Conservation (phyloP, 23 tunicate genomes). For the Ascidia mentula region DNA sequence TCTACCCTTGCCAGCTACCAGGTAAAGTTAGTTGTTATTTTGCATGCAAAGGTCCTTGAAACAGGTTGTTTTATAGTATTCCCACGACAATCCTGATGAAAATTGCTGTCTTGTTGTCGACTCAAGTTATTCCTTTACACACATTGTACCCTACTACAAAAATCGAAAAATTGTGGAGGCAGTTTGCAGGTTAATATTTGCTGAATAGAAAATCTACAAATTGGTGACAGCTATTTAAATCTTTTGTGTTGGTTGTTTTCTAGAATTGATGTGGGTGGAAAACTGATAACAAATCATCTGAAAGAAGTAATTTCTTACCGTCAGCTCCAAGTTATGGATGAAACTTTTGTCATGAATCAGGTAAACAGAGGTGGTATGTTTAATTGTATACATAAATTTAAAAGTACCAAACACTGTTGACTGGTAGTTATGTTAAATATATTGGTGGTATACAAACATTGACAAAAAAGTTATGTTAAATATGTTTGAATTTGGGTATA, state of each 20-base stretch:
- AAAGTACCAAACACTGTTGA: too few relatives aligned
- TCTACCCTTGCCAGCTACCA: constrained; percentile 65
- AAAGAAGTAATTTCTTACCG: constrained; percentile 94
- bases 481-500: background rate
- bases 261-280: constrained; percentile 99
- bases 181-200: constrained; percentile 47
- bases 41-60: background rate
- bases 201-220: background rate
- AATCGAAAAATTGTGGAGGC: constrained; percentile 63
- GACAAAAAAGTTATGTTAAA: too few relatives aligned
- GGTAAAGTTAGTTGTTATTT: background rate
- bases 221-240: too few relatives aligned
- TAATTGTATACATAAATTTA: background rate
- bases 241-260: background rate
- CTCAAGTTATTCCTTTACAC: constrained; percentile 93
- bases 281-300: constrained; percentile 89
- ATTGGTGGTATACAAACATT: background rate
- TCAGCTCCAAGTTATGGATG: constrained; percentile 99
- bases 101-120: constrained; percentile 92
- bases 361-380: background rate
- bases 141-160: constrained; percentile 90
- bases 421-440: too few relatives aligned
- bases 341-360: constrained; percentile 93
- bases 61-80: constrained; percentile 24
- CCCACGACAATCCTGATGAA: constrained; percentile 53